Conservation (phyloP, 2,888 invertebrate species). For the Megamerina dolium region DNA sequence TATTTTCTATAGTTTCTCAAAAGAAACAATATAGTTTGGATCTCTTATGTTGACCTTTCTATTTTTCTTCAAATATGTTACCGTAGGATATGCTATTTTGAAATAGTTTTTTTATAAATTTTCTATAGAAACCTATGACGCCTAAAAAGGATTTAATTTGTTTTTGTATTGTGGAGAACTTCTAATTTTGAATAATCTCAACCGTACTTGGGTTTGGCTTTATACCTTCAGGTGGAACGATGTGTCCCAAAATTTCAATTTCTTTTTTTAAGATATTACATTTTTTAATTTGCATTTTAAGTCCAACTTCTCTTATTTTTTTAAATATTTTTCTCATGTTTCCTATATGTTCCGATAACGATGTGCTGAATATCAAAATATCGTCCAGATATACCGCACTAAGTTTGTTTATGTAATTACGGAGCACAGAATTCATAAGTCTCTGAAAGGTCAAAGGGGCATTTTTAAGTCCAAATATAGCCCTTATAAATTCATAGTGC, state of each 20-base stretch:
- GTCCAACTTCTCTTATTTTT: background rate
- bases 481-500: constrained; percentile 8
- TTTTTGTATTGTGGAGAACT: no score
- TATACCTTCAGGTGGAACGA: no score
- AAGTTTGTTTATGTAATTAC: constrained; percentile 7
- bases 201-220: constrained; percentile 1
- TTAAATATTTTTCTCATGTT: constrained; percentile 1
- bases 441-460: constrained; percentile 9
- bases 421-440: constrained; percentile 8
- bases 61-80: background rate
- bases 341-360: constrained; percentile 4
- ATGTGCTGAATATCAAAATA: constrained; percentile 9
- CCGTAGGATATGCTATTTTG: no score
- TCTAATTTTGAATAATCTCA: no score
- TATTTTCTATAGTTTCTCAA: constrained; percentile 1
- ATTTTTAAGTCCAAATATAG: constrained; percentile 13
- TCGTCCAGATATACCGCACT: constrained; percentile 10
- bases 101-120: no score
- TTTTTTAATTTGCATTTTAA: constrained; percentile 6
- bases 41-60: background rate
- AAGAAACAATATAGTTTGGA: background rate
- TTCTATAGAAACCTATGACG: no score
- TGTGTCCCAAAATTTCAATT: constrained; percentile 1
- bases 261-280: background rate
- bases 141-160: no score